These are phyloP conservation scores for Diglossa cyanea DNA, from an alignment of 2,797 vertebrate species.

Conservation along the genomic window DNA sequence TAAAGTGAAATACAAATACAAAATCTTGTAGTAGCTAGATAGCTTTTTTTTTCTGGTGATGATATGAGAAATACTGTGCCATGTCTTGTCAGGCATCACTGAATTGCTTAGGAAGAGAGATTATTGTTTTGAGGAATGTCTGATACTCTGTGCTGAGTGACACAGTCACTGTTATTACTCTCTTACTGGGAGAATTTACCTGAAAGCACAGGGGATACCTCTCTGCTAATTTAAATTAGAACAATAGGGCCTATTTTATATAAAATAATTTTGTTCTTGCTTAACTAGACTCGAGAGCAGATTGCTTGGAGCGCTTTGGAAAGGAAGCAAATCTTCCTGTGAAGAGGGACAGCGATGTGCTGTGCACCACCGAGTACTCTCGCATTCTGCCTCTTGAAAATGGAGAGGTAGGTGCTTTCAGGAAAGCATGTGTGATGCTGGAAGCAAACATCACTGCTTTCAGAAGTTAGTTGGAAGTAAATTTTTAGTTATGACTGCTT, in stretches of 20 bases:
- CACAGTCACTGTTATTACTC: background rate
- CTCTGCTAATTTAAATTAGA: background rate
- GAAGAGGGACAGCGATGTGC: constrained; percentile 80
- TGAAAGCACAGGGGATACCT: background rate
- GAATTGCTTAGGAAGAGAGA: background rate
- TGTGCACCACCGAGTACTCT: constrained; percentile 90
- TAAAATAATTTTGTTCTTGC: background rate
- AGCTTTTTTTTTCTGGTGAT: background rate
- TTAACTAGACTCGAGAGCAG: constrained; percentile 82
- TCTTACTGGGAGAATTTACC: background rate
- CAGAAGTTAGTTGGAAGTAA: background rate
- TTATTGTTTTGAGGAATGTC: background rate
- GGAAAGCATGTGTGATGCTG: background rate
- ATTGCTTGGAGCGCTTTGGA: constrained; percentile 85
- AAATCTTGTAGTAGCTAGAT: background rate
- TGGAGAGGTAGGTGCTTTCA: constrained; percentile 82
- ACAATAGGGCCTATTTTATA: background rate
- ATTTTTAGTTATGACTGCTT: background rate
- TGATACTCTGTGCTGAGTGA: background rate
- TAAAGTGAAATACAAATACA: background rate
- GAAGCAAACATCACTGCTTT: background rate
- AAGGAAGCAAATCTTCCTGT: constrained; percentile 79
- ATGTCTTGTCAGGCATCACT: background rate
- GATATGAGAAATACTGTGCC: background rate
- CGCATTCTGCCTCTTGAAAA: constrained; percentile 90